Evolutionary conservation across 2,797 vertebrate genomes (phyloP).

Genomic region (Poliocrania exsul): DNA sequence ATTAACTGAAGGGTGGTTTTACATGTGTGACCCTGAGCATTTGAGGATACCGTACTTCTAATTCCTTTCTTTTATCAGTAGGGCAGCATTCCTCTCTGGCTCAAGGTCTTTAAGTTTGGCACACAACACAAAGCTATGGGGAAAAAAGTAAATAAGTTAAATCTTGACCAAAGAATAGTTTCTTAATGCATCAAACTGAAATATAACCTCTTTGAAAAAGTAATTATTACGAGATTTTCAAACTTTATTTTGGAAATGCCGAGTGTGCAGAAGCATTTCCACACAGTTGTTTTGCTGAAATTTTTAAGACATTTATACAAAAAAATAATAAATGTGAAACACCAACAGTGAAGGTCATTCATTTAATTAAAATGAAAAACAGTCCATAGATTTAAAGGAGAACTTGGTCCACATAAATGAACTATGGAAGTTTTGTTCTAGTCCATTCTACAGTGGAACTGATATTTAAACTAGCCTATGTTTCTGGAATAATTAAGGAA

Average conservation of each 20-base stretch:
- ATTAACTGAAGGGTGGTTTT: neutral
- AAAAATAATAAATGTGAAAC: constrained; percentile 44
- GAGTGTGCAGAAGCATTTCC: constrained; percentile 25
- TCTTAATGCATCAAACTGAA: neutral
- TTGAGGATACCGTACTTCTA: neutral
- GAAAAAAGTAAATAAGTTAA: constrained; percentile 1
- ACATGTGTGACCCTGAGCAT: neutral
- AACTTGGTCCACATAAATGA: constrained; percentile 57
- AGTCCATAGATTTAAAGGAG: constrained; percentile 63
- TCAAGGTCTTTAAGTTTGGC: neutral
- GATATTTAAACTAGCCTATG: constrained; percentile 36
- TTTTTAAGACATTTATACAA: neutral
- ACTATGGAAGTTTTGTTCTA: constrained; percentile 17
- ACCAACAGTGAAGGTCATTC: constrained; percentile 46
- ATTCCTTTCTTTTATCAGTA: neutral
- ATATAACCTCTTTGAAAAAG: neutral
- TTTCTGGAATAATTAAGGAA: constrained; percentile 46
- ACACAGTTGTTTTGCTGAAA: constrained; percentile 6
- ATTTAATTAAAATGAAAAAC: constrained; percentile 67
- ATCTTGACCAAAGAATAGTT: neutral
- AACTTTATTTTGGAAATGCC: constrained; percentile 49
- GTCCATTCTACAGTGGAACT: constrained; percentile 10
- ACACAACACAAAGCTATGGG: neutral
- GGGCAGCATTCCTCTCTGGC: neutral
- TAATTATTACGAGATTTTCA: neutral